These are phyloP conservation scores for Crambe crambe DNA, from an alignment of 37 sponge, comb jelly and placozoan genomes.

Conservation along the genomic window DNA sequence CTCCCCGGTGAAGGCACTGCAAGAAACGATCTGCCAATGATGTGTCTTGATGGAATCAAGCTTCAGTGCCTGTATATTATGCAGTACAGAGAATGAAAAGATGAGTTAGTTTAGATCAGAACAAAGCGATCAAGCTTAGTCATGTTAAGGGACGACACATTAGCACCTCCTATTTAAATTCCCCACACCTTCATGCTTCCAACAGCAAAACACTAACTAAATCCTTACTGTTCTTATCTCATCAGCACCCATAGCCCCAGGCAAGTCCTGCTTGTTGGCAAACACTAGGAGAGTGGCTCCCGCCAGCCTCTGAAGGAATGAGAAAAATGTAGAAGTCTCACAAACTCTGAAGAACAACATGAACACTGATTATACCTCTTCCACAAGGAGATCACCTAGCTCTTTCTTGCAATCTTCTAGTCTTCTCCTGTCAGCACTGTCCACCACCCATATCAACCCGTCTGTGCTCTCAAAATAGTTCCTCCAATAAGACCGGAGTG, in stretches of 20 bases:
- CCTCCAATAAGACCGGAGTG: constrained; percentile 97
- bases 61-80: constrained; percentile 62
- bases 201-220: no score
- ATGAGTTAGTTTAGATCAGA: no score
- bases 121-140: no score
- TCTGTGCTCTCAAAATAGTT: constrained; percentile 99
- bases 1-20: constrained; percentile 96
- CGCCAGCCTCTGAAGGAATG: constrained; percentile 73
- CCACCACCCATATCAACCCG: constrained; percentile 99
- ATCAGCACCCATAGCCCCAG: constrained; percentile 87
- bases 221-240: constrained; percentile 85
- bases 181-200: no score
- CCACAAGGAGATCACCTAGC: constrained; percentile 72
- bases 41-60: constrained; percentile 92
- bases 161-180: no score
- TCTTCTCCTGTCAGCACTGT: constrained; percentile 94
- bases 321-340: background rate
- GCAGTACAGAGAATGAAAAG: background rate
- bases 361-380: constrained; percentile 87
- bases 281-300: constrained; percentile 98
- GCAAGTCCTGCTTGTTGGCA: constrained; percentile 99
- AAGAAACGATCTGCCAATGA: constrained; percentile 92
- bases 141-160: no score
- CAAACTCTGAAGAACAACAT: no score
- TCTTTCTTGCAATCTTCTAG: constrained; percentile 85